Conservation (phyloP, 2,888 invertebrate species). For the Erebia epiphron region DNA sequence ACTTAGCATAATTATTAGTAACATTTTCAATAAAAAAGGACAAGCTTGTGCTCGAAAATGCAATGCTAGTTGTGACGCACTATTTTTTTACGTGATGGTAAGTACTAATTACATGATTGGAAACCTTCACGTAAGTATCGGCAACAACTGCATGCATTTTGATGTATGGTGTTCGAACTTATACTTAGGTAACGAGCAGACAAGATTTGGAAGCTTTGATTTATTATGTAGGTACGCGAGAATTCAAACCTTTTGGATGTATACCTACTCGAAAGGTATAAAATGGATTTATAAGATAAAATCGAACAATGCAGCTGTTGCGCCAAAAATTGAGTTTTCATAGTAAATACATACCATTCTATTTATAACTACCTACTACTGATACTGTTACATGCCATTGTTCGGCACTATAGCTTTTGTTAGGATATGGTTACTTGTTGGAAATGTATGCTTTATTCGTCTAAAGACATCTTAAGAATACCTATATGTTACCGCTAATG, state of each 20-base stretch:
- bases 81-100: too few relatives aligned
- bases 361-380: slow-evolving; percentile 21
- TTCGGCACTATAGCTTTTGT: slow-evolving; percentile 59
- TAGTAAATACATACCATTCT: slow-evolving; percentile 47
- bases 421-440: slow-evolving; percentile 55
- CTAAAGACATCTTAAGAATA: background rate
- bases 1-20: too few relatives aligned
- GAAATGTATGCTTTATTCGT: background rate
- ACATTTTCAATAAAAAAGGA: too few relatives aligned
- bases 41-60: too few relatives aligned
- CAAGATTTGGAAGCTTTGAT: background rate
- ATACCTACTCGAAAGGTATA: slow-evolving; percentile 24
- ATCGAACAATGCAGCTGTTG: slow-evolving; percentile 65
- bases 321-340: slow-evolving; percentile 66
- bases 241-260: slow-evolving; percentile 32
- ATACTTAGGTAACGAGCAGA: too few relatives aligned
- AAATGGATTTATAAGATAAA: slow-evolving; percentile 48
- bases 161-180: too few relatives aligned
- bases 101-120: too few relatives aligned
- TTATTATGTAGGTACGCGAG: slow-evolving; percentile 26
- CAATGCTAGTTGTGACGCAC: too few relatives aligned
- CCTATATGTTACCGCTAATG: too few relatives aligned
- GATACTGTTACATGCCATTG: slow-evolving; percentile 66
- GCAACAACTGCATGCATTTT: too few relatives aligned
- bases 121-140: too few relatives aligned